Percentiles rank a stretch among this genome's conserved stretches.
These are phyloP conservation scores for Ariolimax columbianus DNA, from an alignment of 2,888 invertebrate genomes.

Conservation along the genomic window DNA sequence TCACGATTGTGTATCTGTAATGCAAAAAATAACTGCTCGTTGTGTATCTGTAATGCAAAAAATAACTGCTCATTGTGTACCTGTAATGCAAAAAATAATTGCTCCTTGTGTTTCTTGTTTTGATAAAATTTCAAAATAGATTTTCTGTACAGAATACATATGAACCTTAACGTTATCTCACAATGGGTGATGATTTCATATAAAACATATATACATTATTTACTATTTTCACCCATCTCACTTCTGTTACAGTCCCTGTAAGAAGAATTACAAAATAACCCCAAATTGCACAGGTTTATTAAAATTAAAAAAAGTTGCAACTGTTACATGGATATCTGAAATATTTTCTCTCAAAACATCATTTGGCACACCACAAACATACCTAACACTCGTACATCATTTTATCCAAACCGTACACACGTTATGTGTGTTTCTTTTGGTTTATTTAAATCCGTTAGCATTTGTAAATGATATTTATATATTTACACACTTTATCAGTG, in stretches of 20 bases:
- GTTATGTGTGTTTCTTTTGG: too few species aligned
- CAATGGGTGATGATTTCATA: not conserved
- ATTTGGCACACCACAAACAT: not conserved
- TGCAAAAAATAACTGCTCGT: too few species aligned
- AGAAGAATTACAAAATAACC: not conserved
- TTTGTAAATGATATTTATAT: too few species aligned
- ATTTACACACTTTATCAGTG: too few species aligned
- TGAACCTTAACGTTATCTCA: not conserved
- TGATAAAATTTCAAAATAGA: too few species aligned
- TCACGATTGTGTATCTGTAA: too few species aligned
- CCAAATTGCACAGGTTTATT: not conserved
- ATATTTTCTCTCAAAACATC: not conserved
- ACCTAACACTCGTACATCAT: too few species aligned
- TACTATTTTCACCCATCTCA: not conserved
- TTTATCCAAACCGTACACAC: not conserved
- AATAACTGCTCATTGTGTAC: too few species aligned
- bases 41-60: too few species aligned
- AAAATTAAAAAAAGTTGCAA: conserved; percentile 8
- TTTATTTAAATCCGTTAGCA: too few species aligned
- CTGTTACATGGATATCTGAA: not conserved
- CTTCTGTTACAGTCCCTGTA: not conserved
- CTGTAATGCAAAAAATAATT: too few species aligned
- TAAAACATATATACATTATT: conserved; percentile 19
- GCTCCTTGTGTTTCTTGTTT: too few species aligned
- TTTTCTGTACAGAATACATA: not conserved